Evolutionary conservation across 2,113 vertebrate genomes (phyloP), one percentile per base, ranked within the genome.

Genomic region (Eulemur rufifrons): DNA sequence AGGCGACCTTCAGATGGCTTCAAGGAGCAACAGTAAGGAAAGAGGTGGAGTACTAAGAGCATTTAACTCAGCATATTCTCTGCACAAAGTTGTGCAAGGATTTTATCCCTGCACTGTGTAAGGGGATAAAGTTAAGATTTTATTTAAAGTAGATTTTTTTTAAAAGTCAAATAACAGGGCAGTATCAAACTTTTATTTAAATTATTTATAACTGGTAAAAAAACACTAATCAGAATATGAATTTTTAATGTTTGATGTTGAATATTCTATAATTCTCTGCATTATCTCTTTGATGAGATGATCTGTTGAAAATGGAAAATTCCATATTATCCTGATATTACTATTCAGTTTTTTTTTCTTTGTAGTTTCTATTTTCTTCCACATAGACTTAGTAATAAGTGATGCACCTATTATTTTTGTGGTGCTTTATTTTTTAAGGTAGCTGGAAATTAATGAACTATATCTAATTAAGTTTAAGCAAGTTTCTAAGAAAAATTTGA

Each of bases 171-270:
- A 63, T 47, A 78, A 77, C 29, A 42, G 37, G 50, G 11, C 14
- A 78, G 29, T 34, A 37, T 37, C 25, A 78, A 83, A 90, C 34
- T 69, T 83, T 83, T 15, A 76, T n/a, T 93, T 96, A 81, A 86
- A 95, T 95, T 92, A 96, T 95, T 76, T 90, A 59, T 82, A 69
- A 86, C n/a, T 68, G 45, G 81, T 94, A 73, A 85, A 96, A 77
- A 80, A 88, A 82, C n/a, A 92, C 88, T 86, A 78, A 89, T 92
- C n/a, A 89, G 21, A 74, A 37, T 66, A 94, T 88, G 39, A 66
- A 77, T 90, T 84, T 97, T 95, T 97, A 92, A 94, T 90, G 54
- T 32, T 69, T 85, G 37, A 59, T 92, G 8, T 81, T 85, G 47
- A 88, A 92, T 77, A 63, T 74, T 96, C 80, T 92, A 7, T 89